These are phyloP conservation scores for Rhabdornis inornatus DNA, from an alignment of 2,113 vertebrate genomes.

Conservation along the genomic window DNA sequence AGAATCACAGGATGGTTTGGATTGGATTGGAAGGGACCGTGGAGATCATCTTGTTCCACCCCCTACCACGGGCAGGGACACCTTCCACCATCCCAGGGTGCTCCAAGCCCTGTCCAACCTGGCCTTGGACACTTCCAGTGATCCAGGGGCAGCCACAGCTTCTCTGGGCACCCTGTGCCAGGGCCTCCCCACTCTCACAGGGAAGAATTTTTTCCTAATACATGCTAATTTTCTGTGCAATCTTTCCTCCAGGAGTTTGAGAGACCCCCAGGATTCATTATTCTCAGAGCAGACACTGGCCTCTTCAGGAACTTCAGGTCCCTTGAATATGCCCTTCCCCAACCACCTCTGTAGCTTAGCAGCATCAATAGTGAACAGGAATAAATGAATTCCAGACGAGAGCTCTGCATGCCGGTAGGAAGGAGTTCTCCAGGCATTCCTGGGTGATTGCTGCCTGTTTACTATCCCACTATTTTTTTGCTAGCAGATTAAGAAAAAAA, in stretches of 20 bases:
- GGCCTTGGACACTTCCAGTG: not conserved
- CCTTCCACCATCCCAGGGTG: fast-evolving
- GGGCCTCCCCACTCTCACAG: fast-evolving
- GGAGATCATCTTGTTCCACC: not conserved
- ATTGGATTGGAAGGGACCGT: no score
- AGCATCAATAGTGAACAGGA: not conserved
- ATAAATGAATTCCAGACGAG: slow-evolving; percentile 52
- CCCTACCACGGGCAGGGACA: not conserved
- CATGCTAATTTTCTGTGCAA: not conserved
- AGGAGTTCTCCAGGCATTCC: not conserved
- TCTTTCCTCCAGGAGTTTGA: not conserved
- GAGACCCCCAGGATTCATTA: not conserved
- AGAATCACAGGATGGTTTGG: not conserved
- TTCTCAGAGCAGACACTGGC: not conserved
- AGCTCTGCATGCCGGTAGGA: not conserved
- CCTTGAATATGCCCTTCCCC: not conserved
- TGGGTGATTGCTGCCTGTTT: not conserved
- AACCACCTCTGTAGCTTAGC: not conserved
- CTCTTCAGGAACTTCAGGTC: not conserved
- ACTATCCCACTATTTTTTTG: not conserved
- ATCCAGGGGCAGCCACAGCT: not conserved
- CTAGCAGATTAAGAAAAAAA: not conserved
- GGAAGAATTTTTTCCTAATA: not conserved
- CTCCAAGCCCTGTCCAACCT: fast-evolving
- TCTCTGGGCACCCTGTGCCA: not conserved